Evolutionary conservation across 2,113 vertebrate genomes (phyloP).

Genomic region (Microtus pennsylvanicus): DNA sequence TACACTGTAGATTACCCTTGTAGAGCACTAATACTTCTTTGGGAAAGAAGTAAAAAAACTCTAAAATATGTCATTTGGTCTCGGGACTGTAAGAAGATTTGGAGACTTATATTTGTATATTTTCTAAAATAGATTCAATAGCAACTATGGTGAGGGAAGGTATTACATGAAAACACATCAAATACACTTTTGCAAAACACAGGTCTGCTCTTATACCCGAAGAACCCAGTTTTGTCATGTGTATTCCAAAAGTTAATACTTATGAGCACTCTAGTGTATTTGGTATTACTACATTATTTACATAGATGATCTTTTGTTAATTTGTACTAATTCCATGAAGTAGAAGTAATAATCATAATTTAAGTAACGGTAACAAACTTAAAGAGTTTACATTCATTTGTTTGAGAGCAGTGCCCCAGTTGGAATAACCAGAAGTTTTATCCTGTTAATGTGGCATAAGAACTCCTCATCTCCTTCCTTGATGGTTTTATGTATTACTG

Average conservation of each 20-base stretch:
- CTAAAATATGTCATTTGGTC: neutral
- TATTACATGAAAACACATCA: neutral
- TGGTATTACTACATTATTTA: neutral
- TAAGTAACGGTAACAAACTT: neutral
- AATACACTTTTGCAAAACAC: neutral
- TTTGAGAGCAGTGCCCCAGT: neutral
- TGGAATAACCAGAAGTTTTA: neutral
- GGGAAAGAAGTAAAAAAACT: neutral
- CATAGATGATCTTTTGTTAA: neutral
- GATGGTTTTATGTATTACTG: conserved; percentile 13
- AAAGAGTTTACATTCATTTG: neutral
- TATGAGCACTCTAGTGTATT: neutral
- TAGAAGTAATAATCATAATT: neutral
- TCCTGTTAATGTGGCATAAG: neutral
- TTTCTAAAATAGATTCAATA: conserved; percentile 1
- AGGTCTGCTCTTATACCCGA: neutral
- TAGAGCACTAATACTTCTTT: neutral
- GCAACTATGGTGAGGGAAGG: neutral
- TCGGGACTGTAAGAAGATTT: neutral
- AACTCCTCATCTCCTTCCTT: neutral
- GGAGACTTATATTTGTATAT: neutral
- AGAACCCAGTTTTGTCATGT: neutral
- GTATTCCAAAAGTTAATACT: neutral
- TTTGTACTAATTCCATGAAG: neutral
- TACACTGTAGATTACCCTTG: neutral